A percentile compares a stretch with the other conserved stretches of the same genome.
Conservation (phyloP, 2,797 vertebrate species). For the Epinephelus awoara region DNA sequence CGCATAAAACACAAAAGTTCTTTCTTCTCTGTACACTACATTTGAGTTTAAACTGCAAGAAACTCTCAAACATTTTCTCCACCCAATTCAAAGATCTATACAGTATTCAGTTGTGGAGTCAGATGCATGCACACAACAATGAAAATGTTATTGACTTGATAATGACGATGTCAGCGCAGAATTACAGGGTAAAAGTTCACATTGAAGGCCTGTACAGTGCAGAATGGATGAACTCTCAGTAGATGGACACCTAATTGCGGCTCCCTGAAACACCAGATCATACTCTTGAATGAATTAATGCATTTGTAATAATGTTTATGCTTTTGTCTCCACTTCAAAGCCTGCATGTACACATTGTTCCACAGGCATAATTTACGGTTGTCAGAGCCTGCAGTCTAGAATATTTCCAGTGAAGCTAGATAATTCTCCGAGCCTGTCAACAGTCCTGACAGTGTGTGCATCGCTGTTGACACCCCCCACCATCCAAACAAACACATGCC, state of each 20-base stretch:
- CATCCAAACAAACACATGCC: conserved; percentile 87
- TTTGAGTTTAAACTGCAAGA: conserved; percentile 40
- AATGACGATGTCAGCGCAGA: conserved; percentile 73
- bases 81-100: conserved; percentile 54
- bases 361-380: conserved; percentile 86
- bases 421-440: conserved; percentile 87
- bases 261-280: conserved; percentile 72
- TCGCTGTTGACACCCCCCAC: conserved; percentile 84
- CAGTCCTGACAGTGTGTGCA: conserved; percentile 88
- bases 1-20: conserved; percentile 16
- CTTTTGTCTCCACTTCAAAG: conserved; percentile 81
- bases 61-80: conserved; percentile 31
- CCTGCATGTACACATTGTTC: conserved; percentile 79
- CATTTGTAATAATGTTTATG: conserved; percentile 87
- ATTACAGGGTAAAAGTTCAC: conserved; percentile 76
- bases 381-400: conserved; percentile 83
- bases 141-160: conserved; percentile 72
- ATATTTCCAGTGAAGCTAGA: conserved; percentile 86
- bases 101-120: conserved; percentile 19
- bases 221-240: conserved; percentile 62
- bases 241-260: conserved; percentile 76
- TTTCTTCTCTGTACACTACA: conserved; percentile 4
- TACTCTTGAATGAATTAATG: conserved; percentile 83
- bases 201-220: conserved; percentile 52
- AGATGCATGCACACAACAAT: conserved; percentile 44